A percentile compares a stretch with the other conserved stretches of the same genome.
These are phyloP conservation scores for Cheilosia variabilis DNA, from an alignment of 2,888 invertebrate species.

Conservation along the genomic window DNA sequence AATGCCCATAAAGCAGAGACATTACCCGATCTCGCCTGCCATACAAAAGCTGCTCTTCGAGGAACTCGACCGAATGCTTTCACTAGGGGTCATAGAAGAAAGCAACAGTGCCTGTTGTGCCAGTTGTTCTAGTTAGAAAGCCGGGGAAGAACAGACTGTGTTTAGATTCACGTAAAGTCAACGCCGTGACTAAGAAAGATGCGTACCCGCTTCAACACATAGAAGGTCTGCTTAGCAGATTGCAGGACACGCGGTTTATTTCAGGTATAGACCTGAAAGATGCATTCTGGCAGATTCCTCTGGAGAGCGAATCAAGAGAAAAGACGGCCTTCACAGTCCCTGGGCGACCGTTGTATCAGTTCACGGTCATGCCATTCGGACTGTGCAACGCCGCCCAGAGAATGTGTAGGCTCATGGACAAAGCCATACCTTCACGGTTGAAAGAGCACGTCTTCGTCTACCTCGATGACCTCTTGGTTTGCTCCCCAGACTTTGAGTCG, in stretches of 20 bases:
- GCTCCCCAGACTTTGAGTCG: not conserved
- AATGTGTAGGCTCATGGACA: constrained; percentile 7
- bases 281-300: constrained; percentile 1
- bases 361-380: not conserved
- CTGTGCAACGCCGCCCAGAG: constrained; percentile 26
- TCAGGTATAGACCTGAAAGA: not conserved
- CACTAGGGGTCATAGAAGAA: constrained; percentile 1
- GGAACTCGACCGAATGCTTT: constrained; percentile 77
- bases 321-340: not conserved
- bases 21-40: constrained; percentile 17
- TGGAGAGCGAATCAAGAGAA: not conserved
- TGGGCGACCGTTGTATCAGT: too few relatives aligned
- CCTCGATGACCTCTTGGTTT: not conserved
- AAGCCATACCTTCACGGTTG: not conserved
- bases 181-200: not conserved
- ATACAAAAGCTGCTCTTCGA: not conserved
- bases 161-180: constrained; percentile 1
- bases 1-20: constrained; percentile 6
- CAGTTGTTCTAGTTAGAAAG: not conserved
- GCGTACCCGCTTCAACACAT: not conserved
- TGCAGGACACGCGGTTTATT: not conserved
- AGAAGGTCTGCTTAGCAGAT: not conserved
- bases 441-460: constrained; percentile 2
- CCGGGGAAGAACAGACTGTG: constrained; percentile 4
- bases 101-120: constrained; percentile 4